phyloP scores from a whole-genome alignment of 2,888 invertebrate genomes.

The Andrena bicolor region DNA sequence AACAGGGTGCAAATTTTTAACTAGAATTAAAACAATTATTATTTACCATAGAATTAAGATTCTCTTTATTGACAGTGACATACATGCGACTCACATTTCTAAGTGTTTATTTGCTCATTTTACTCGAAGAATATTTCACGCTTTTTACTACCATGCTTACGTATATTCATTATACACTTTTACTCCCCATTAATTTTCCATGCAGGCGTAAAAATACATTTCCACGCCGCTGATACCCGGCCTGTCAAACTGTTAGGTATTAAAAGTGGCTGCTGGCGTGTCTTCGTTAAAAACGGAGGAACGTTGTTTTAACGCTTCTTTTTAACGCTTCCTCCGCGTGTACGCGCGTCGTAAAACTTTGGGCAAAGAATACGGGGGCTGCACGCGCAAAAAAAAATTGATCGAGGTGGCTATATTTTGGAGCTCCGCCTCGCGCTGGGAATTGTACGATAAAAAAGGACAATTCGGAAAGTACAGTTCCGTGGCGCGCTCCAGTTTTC shows the following conservation, averaged over 20 bases:
- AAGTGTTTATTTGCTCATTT: not conserved
- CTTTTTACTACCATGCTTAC: not conserved
- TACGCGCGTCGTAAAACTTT: conserved; percentile 18
- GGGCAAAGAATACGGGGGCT: not conserved
- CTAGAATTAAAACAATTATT: too few relatives aligned
- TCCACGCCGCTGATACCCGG: conserved; percentile 15
- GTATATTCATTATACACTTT: conserved; percentile 23
- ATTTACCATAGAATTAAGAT: too few relatives aligned
- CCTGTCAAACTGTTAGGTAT: conserved; percentile 17
- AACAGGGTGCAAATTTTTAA: too few relatives aligned
- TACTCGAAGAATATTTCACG: not conserved
- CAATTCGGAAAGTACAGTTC: not conserved
- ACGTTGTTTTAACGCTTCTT: conserved; percentile 19
- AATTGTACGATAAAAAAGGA: not conserved
- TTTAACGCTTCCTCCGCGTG: conserved; percentile 18
- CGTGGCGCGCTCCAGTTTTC: not conserved
- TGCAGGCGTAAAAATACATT: conserved; percentile 32
- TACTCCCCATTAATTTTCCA: not conserved
- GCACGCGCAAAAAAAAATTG: conserved; percentile 18
- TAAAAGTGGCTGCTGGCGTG: conserved; percentile 30
- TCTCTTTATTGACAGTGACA: too few relatives aligned
- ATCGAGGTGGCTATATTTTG: not conserved
- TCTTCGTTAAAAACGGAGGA: conserved; percentile 30
- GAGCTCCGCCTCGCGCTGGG: not conserved
- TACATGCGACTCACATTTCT: not conserved